A percentile compares a stretch with the other conserved stretches of the same genome.
phyloP scores from a whole-genome alignment of 2,113 vertebrate genomes.

The Melanostigma gelatinosum region DNA sequence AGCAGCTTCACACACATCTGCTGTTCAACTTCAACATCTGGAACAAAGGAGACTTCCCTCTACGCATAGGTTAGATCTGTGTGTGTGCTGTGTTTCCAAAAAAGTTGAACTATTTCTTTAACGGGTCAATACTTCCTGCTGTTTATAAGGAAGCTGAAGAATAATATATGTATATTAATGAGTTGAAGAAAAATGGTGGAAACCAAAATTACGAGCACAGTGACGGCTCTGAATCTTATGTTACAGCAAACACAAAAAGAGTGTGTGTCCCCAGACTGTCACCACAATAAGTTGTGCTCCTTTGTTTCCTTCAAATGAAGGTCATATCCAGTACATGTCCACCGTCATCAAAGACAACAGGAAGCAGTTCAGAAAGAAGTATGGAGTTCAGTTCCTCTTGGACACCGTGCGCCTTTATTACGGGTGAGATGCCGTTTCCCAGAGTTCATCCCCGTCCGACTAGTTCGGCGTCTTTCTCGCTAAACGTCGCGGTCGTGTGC shows the following conservation, averaged over 20 bases:
- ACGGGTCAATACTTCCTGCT: neutral
- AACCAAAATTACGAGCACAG: neutral
- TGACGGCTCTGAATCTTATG: no score
- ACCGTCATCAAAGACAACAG: slow-evolving; percentile 97
- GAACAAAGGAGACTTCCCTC: slow-evolving; percentile 96
- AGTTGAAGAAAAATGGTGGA: neutral
- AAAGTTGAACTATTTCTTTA: neutral
- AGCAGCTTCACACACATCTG: slow-evolving; percentile 93
- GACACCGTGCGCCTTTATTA: slow-evolving; percentile 94
- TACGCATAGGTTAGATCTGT: slow-evolving; percentile 89
- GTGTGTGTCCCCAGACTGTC: neutral
- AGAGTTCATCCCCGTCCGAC: neutral
- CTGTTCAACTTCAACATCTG: slow-evolving; percentile 98
- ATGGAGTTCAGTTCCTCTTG: slow-evolving; percentile 95
- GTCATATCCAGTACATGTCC: slow-evolving; percentile 97
- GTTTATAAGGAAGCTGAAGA: neutral
- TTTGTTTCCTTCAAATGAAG: slow-evolving; percentile 71
- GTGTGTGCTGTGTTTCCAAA: neutral
- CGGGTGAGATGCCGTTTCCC: slow-evolving; percentile 84
- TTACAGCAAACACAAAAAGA: no score
- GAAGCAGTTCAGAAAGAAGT: slow-evolving; percentile 95
- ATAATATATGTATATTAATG: neutral
- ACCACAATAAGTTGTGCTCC: neutral
- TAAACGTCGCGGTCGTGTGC: neutral
- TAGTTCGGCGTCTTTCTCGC: neutral